phyloP scores from a whole-genome alignment of 1,140 invertebrate species.

The Eupristina koningsbergeri region DNA sequence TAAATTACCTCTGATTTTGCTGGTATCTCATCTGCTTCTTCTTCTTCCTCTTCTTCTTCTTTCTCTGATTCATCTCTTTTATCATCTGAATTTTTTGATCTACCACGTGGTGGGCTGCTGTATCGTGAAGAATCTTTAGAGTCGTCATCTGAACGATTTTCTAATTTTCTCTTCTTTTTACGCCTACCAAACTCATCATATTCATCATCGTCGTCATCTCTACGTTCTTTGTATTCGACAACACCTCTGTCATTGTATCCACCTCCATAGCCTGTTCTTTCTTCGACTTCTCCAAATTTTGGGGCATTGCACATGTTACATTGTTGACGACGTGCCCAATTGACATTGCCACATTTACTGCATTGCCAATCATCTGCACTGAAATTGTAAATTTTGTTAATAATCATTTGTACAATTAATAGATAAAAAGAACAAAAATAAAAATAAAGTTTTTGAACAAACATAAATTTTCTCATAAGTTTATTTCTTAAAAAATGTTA shows the following conservation, averaged over 20 bases:
- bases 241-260: slow-evolving; percentile 95
- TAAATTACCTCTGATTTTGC: slow-evolving; percentile 45
- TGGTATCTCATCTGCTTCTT: slow-evolving; percentile 44
- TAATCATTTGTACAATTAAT: neutral
- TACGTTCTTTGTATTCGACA: slow-evolving; percentile 92
- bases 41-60: slow-evolving; percentile 46
- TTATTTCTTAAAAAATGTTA: slow-evolving; percentile 30
- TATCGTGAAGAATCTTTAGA: slow-evolving; percentile 68
- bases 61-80: slow-evolving; percentile 70
- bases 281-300: slow-evolving; percentile 93
- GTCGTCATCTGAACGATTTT: slow-evolving; percentile 69
- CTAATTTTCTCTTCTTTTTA: slow-evolving; percentile 82
- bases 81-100: slow-evolving; percentile 68
- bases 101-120: slow-evolving; percentile 63
- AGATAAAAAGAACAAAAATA: neutral
- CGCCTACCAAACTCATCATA: slow-evolving; percentile 96
- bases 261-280: slow-evolving; percentile 86
- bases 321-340: slow-evolving; percentile 96
- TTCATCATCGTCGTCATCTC: slow-evolving; percentile 90
- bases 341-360: slow-evolving; percentile 99
- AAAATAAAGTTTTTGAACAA: neutral
- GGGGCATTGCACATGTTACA: slow-evolving; percentile 99
- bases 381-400: slow-evolving; percentile 71
- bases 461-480: neutral
- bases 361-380: slow-evolving; percentile 99